Conservation (phyloP, 2,888 invertebrate genomes). For the Lydus trimaculatus region DNA sequence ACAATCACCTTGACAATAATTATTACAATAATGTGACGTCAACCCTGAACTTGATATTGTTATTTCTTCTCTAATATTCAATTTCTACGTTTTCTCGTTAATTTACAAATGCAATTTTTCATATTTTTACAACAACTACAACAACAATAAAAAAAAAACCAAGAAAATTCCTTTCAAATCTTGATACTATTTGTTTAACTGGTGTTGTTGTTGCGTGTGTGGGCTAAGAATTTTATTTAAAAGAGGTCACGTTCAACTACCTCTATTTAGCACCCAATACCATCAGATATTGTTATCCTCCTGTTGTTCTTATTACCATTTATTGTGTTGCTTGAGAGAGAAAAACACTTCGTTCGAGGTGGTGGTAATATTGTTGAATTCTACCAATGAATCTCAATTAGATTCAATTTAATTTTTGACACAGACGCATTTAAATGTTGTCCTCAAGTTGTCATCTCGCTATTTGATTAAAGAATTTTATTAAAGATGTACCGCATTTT, state of each 20-base stretch:
- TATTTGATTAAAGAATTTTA: background rate
- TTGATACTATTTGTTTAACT: constrained; percentile 6
- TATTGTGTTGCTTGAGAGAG: background rate
- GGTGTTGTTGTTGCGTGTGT: background rate
- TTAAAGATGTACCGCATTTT: background rate
- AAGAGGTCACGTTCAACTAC: constrained; percentile 7
- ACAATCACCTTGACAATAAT: constrained; percentile 27
- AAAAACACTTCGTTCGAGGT: constrained; percentile 1
- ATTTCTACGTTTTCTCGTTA: constrained; percentile 1
- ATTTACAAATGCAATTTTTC: background rate
- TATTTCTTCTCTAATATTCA: background rate
- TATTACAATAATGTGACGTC: constrained; percentile 11
- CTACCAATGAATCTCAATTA: constrained; percentile 22
- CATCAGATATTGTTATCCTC: background rate
- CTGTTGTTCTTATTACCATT: background rate
- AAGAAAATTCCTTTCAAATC: background rate
- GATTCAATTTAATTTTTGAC: constrained; percentile 19
- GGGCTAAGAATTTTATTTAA: constrained; percentile 8
- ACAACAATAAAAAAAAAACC: background rate
- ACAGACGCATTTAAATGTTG: constrained; percentile 4
- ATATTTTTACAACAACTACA: too few species aligned
- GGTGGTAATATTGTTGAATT: constrained; percentile 4
- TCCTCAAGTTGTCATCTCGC: constrained; percentile 2
- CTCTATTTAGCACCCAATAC: constrained; percentile 8
- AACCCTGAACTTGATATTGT: constrained; percentile 10